Percentiles rank a stretch among this genome's conserved stretches.
These are phyloP conservation scores for Hydractinia echinata DNA, from an alignment of 30 jellyfish, hydroid and myxozoan species.

Conservation along the genomic window DNA sequence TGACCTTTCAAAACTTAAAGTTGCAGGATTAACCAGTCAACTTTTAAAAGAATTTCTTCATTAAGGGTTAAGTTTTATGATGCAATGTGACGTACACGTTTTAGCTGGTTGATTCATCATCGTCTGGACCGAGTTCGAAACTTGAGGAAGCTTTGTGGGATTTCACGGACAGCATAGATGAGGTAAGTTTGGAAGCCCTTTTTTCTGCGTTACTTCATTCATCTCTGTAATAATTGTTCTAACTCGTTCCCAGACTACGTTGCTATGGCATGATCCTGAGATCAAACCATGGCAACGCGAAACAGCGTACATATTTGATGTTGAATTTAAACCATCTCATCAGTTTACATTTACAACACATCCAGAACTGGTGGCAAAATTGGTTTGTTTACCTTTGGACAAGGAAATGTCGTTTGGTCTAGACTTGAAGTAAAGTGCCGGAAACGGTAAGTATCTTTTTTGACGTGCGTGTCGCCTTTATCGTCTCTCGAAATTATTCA, in stretches of 20 bases:
- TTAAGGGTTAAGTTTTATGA: too few species aligned
- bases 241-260: conserved; percentile 39
- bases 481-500: too few species aligned
- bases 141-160: conserved; percentile 68
- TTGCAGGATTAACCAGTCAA: too few species aligned
- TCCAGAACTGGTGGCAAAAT: conserved; percentile 69
- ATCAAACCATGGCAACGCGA: conserved; percentile 71
- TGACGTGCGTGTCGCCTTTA: too few species aligned
- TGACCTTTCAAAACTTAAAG: too few species aligned
- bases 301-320: conserved; percentile 56
- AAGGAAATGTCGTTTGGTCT: conserved; percentile 70
- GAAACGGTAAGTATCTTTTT: too few species aligned
- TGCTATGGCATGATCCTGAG: conserved; percentile 69
- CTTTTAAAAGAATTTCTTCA: too few species aligned
- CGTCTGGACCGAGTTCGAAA: conserved; percentile 70
- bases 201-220: not conserved
- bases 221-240: too few species aligned
- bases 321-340: conserved; percentile 67
- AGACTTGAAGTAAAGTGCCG: conserved; percentile 51
- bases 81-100: too few species aligned
- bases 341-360: conserved; percentile 63
- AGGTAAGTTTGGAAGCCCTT: conserved; percentile 51
- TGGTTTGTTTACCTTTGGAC: conserved; percentile 69
- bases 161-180: conserved; percentile 55
- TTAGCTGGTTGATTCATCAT: too few species aligned